Conservation (phyloP, 2,797 vertebrate genomes). For the Bradypodion pumilum region DNA sequence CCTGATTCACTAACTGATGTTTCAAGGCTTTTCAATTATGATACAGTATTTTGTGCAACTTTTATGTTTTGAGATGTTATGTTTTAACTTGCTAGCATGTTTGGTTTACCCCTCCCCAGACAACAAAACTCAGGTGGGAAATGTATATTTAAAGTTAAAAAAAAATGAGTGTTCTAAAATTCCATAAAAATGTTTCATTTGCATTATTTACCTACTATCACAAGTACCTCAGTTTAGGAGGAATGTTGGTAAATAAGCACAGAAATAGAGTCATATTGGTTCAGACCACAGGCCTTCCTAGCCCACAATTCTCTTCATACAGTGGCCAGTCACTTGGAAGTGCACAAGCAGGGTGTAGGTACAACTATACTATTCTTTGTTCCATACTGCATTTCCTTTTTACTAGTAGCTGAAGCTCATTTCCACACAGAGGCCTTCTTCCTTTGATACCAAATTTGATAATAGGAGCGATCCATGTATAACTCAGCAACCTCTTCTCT, state of each 20-base stretch:
- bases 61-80: not conserved
- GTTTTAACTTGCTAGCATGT: not conserved
- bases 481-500: not conserved
- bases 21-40: not conserved
- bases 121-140: too few species aligned
- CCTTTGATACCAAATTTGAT: not conserved
- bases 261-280: too few species aligned
- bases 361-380: not conserved
- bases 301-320: too few species aligned
- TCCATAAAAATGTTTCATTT: not conserved
- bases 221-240: not conserved
- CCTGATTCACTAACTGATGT: not conserved
- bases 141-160: not conserved
- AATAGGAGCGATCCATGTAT: not conserved
- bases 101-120: not conserved
- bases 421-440: too few species aligned
- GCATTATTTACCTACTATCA: not conserved
- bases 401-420: not conserved
- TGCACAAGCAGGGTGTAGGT: too few species aligned
- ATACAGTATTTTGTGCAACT: too few species aligned
- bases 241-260: not conserved
- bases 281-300: too few species aligned
- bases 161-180: not conserved
- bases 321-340: too few species aligned
- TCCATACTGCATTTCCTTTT: not conserved